Evolutionary conservation across 2,888 invertebrate species (phyloP), one percentile per base, ranked within the genome.

Genomic region (Branchipolynoe longqiensis): DNA sequence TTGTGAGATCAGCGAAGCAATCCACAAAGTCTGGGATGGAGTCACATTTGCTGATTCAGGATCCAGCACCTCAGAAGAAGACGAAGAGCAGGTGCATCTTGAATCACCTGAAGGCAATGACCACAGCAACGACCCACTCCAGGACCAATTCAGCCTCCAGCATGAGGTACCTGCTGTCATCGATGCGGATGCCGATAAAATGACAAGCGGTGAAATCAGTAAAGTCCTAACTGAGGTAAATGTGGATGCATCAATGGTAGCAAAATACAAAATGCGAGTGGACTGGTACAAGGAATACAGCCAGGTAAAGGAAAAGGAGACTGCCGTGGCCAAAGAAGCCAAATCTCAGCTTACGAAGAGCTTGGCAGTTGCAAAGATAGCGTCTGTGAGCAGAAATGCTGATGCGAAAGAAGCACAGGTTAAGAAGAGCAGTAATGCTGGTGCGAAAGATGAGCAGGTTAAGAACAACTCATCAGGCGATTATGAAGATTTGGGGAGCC

Each of bases 281-380:
- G 41, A 78, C 22, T 78, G 78, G 78, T 78, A 78, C 78, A 22
- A 78, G 22, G 78, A 78, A 18, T 41, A 78, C 54, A n/a, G 48
- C 78, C 41, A 78, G 28, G 14, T 18, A 12, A 40, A 48, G 33
- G 78, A 78, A 14, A 40, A 41, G 33, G 41, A 78, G 48, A 41
- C 28, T 3, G 1, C 78, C 1, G 73, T 8, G 38, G 41, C 33
- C 40, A 38, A 33, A 38, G 78, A n/a, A 31, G 33, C 25, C n/a
- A n/a, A n/a, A n/a, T n/a, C n/a, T n/a, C n/a, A n/a, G n/a, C n/a
- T n/a, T n/a, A n/a, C n/a, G n/a, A n/a, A n/a, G n/a, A n/a, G n/a
- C n/a, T n/a, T n/a, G n/a, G n/a, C n/a, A n/a, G n/a, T n/a, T n/a
- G n/a, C n/a, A n/a, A n/a, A n/a, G n/a, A n/a, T n/a, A n/a, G n/a